phyloP scores from a whole-genome alignment of 2,797 vertebrate genomes.

The Syndactyla subalaris region DNA sequence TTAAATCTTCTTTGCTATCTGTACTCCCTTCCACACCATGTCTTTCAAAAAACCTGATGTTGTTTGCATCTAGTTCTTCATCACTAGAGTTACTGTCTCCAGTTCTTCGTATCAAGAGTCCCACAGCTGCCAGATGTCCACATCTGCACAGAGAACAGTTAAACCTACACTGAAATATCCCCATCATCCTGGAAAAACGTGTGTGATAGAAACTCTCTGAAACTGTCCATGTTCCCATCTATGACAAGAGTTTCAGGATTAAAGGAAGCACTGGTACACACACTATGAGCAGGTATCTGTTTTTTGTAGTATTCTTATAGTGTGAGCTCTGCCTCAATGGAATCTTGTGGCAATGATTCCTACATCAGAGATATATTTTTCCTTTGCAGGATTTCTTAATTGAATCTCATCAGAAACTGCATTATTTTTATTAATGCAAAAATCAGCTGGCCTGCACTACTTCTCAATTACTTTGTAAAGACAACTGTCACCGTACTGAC shows the following conservation, averaged over 20 bases:
- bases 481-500: neutral
- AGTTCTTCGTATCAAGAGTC: conserved; percentile 68
- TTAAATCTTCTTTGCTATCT: conserved; percentile 71
- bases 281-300: neutral
- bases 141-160: conserved; percentile 68
- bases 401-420: neutral
- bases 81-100: conserved; percentile 66
- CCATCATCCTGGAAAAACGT: neutral
- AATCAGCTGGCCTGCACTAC: neutral
- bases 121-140: conserved; percentile 75
- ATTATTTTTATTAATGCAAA: neutral
- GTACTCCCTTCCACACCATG: conserved; percentile 81
- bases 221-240: neutral
- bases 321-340: neutral
- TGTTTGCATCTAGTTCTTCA: conserved; percentile 68
- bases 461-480: neutral
- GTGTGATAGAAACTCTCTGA: neutral
- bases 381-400: neutral
- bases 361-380: neutral
- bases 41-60: conserved; percentile 70
- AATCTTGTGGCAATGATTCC: neutral
- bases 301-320: neutral
- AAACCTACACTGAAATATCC: neutral
- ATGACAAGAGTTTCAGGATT: neutral
- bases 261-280: neutral